Evolutionary conservation across 2,888 invertebrate genomes (phyloP).

Genomic region (Nineta flava): DNA sequence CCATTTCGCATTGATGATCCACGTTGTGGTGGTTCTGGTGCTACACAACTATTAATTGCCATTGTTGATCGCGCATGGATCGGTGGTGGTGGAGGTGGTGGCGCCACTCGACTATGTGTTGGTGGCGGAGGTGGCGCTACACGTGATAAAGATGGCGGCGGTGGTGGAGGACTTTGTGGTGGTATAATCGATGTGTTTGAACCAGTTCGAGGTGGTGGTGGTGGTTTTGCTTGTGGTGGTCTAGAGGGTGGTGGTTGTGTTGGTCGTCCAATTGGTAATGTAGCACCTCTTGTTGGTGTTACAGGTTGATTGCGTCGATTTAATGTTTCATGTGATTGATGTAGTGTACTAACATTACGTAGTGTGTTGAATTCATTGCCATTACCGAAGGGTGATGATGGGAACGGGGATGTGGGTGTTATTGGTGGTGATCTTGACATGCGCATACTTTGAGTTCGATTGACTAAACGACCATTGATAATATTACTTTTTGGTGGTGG

Average conservation of each 20-base stretch:
- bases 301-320: constrained; percentile 17
- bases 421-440: constrained; percentile 54
- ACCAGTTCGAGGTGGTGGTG: constrained; percentile 32
- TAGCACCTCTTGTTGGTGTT: constrained; percentile 18
- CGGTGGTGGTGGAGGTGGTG: constrained; percentile 30
- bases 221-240: constrained; percentile 40
- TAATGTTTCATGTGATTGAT: constrained; percentile 36
- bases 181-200: constrained; percentile 8
- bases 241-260: constrained; percentile 27
- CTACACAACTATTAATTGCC: constrained; percentile 25
- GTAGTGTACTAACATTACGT: constrained; percentile 29
- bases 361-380: constrained; percentile 25
- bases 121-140: constrained; percentile 28
- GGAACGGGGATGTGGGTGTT: constrained; percentile 24
- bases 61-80: constrained; percentile 13
- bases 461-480: constrained; percentile 40
- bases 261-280: constrained; percentile 18
- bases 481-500: constrained; percentile 49
- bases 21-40: constrained; percentile 42
- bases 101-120: constrained; percentile 24
- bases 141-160: constrained; percentile 24
- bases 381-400: constrained; percentile 13
- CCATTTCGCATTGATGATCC: constrained; percentile 42
- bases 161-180: constrained; percentile 17
- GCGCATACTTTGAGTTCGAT: constrained; percentile 72